These are phyloP conservation scores for Thyatira batis DNA, from an alignment of 2,888 invertebrate genomes.

Conservation along the genomic window DNA sequence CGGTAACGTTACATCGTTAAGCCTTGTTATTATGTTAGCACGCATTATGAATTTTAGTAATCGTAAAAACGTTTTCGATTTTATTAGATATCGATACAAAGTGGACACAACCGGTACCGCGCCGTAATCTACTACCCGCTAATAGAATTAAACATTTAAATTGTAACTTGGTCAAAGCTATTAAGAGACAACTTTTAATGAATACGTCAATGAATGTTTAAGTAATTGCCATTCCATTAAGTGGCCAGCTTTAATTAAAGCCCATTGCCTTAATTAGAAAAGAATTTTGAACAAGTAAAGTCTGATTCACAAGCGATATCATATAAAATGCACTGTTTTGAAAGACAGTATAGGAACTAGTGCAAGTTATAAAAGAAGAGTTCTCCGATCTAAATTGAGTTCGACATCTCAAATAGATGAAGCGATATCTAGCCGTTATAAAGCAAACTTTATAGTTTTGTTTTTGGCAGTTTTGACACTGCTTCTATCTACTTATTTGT, in stretches of 20 bases:
- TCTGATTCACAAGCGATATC: constrained; percentile 40
- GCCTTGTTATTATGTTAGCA: constrained; percentile 44
- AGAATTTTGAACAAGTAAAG: constrained; percentile 27
- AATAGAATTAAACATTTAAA: constrained; percentile 48
- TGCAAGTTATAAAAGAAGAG: constrained; percentile 56
- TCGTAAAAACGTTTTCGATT: constrained; percentile 59
- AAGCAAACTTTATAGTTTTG: constrained; percentile 82
- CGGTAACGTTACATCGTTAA: constrained; percentile 57
- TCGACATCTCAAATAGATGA: constrained; percentile 79
- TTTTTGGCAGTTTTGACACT: constrained; percentile 82
- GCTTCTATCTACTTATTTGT: constrained; percentile 80
- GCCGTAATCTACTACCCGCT: constrained; percentile 32
- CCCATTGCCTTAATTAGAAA: constrained; percentile 40
- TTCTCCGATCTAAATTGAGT: constrained; percentile 70
- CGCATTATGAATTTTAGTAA: constrained; percentile 58
- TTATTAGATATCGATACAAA: constrained; percentile 48
- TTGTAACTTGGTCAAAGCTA: constrained; percentile 49
- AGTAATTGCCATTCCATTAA: constrained; percentile 55
- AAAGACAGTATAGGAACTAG: constrained; percentile 32
- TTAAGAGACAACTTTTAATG: constrained; percentile 53
- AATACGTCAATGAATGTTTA: constrained; percentile 50
- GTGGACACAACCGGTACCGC: constrained; percentile 35
- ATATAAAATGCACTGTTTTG: constrained; percentile 29
- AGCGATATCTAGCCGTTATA: constrained; percentile 75
- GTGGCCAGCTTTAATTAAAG: constrained; percentile 49